phyloP scores from a whole-genome alignment of 2,888 invertebrate genomes.

The Dorcus hopei region DNA sequence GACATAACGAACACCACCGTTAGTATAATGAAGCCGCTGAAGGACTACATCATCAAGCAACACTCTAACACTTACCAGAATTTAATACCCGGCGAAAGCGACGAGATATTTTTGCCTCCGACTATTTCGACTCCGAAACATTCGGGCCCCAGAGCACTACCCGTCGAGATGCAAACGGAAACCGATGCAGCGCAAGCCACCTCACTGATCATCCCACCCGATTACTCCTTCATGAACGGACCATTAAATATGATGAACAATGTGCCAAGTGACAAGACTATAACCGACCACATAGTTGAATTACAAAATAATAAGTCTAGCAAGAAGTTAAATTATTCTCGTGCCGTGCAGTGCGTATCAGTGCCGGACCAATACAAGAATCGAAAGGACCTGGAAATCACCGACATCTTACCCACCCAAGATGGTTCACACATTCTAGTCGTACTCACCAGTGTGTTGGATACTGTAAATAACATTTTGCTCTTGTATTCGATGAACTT shows the following conservation, averaged over 20 bases:
- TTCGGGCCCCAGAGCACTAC: conserved; percentile 41
- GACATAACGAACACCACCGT: background rate
- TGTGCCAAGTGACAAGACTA: conserved; percentile 36
- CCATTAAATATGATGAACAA: conserved; percentile 23
- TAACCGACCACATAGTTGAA: conserved; percentile 49
- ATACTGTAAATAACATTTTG: conserved; percentile 48
- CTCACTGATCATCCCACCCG: conserved; percentile 33
- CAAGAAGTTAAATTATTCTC: conserved; percentile 46
- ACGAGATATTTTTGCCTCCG: conserved; percentile 46
- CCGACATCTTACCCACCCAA: conserved; percentile 65
- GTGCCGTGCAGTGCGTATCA: conserved; percentile 58
- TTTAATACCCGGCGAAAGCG: conserved; percentile 47
- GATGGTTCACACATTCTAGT: conserved; percentile 68
- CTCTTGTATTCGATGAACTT: conserved; percentile 58
- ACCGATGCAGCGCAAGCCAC: conserved; percentile 39
- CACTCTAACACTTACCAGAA: conserved; percentile 44
- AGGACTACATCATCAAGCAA: conserved; percentile 26
- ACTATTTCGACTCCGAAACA: conserved; percentile 30
- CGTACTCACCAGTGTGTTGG: conserved; percentile 46
- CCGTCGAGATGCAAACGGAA: conserved; percentile 39
- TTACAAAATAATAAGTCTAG: conserved; percentile 41
- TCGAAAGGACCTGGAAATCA: conserved; percentile 54
- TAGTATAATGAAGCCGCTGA: conserved; percentile 9
- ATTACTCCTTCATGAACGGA: conserved; percentile 39
- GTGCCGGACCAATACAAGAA: conserved; percentile 54